These are phyloP conservation scores for Helogale parvula DNA, from an alignment of 2,113 vertebrate genomes.

Conservation along the genomic window DNA sequence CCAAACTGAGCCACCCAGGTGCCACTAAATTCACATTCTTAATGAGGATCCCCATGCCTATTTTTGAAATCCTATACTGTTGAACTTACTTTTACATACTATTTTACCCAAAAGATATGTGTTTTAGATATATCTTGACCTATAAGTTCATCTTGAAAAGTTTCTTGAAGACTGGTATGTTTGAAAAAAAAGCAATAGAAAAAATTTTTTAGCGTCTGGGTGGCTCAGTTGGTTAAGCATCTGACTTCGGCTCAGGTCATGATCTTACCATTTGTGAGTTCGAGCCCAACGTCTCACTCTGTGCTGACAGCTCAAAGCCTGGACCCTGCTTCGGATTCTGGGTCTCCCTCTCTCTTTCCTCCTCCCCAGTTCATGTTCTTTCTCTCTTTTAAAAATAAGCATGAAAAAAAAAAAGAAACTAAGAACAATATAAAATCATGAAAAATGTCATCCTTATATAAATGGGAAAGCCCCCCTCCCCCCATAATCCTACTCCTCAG, in stretches of 20 bases:
- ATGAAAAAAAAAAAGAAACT: background rate
- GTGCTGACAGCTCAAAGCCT: too few species aligned
- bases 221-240: too few species aligned
- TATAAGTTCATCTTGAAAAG: background rate
- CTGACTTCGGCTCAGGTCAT: too few species aligned
- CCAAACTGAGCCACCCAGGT: too few species aligned
- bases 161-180: background rate
- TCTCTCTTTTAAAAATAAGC: too few species aligned
- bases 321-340: too few species aligned
- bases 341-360: too few species aligned
- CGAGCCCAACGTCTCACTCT: too few species aligned
- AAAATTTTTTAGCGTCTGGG: background rate
- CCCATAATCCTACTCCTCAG: too few species aligned
- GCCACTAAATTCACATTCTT: too few species aligned
- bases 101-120: background rate
- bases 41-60: background rate
- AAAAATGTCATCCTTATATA: background rate
- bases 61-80: background rate
- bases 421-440: background rate
- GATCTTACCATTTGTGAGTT: too few species aligned
- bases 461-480: accelerated
- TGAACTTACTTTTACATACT: background rate
- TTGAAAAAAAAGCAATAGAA: background rate
- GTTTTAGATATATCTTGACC: background rate
- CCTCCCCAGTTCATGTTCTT: too few species aligned